Evolutionary conservation across 35 echinoderm and acorn worm genomes (phyloP), one percentile per base, ranked within the genome.

Genomic region (Acanthaster planci): DNA sequence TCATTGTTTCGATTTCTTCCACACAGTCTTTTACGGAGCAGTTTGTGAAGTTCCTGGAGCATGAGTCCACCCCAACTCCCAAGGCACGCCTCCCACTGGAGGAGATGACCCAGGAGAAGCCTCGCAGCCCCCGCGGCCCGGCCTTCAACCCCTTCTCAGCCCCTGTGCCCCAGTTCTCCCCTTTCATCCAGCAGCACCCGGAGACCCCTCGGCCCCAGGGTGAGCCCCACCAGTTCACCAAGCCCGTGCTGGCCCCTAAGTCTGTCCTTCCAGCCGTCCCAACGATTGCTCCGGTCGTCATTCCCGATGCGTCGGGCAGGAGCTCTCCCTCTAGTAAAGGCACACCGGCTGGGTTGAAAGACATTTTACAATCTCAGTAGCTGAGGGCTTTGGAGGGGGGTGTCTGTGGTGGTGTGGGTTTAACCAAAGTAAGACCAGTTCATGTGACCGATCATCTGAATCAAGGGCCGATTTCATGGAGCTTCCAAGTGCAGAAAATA

Each of bases 91-190:
- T 99, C 21, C 96, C 96, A 23, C 79, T 99, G 1, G 96, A 99
- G 78, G 92, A 99, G 52, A 99, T 99, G 92, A 91, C 81, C 67
- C 83, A 81, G 21, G 67, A 78, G 55, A 76, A 88, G 29, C 84
- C 81, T 30, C 81, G 80, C 16, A 79, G 76, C 5, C 88, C 93
- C 27, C 64, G 64, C 5, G 64, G 64, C 16, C 64, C 3, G 34
- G 81, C 96, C 42, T 99, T 89, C 79, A 99, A 99, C 56, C 96
- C 96, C 18, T 99, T 99, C 76, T 94, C 96, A 19, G 96, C 96
- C 51, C 96, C 96, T 16, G 72, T 97, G 22, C 94, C 96, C 17
- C 90, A 86, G 15, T 60, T 91, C 17, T 99, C 96, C 4, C 92
- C 92, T 1, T 94, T 91, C 79, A 99, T 93, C 57, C 88, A 90